Base-by-base conservation (phyloP, 1,140 invertebrate genomes). In the Aphelenchoides avenae region DNA sequence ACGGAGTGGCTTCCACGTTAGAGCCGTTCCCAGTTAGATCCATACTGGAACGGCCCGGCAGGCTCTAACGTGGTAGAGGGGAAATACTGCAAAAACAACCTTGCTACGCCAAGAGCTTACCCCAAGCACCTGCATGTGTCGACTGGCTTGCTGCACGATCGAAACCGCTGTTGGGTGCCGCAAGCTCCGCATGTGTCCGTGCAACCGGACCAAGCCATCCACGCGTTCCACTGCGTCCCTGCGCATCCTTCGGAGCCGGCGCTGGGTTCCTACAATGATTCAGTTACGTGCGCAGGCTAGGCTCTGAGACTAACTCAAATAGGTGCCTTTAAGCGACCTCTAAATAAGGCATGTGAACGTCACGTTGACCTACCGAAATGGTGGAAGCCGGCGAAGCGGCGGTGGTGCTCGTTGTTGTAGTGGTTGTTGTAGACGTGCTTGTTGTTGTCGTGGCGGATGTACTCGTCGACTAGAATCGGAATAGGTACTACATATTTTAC, bases 91-190 rank as follows among this genome's bases (percentile, higher is more conserved):
- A n/a, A n/a, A n/a, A n/a, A n/a, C n/a, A n/a, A n/a, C n/a, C n/a
- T n/a, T n/a, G n/a, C n/a, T n/a, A n/a, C n/a, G n/a, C n/a, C n/a
- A n/a, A n/a, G n/a, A n/a, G n/a, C n/a, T n/a, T n/a, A n/a, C n/a
- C n/a, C n/a, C n/a, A n/a, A n/a, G n/a, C n/a, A n/a, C n/a, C n/a
- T n/a, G n/a, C 22, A 56, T 18, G 2, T 40, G 3, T 22, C 6
- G 0, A 5, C 48, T 1, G 43, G 9, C 7, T 24, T 51, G 37
- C 20, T 31, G 39, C 56, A 58, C 15, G 40, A 13, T 18, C 56
- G 56, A 57, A 58, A 58, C 9, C 56, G 53, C 40, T 58, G 56
- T 15, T 41, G 52, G 29, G 37, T 42, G 24, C 56, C 56, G 30
- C 56, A 58, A 30, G 41, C 30, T 15, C 56, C 56, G 37, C 56